Evolutionary conservation across 2,113 vertebrate species (phyloP), one percentile per base, ranked within the genome.

Genomic region (Callionymus lyra): DNA sequence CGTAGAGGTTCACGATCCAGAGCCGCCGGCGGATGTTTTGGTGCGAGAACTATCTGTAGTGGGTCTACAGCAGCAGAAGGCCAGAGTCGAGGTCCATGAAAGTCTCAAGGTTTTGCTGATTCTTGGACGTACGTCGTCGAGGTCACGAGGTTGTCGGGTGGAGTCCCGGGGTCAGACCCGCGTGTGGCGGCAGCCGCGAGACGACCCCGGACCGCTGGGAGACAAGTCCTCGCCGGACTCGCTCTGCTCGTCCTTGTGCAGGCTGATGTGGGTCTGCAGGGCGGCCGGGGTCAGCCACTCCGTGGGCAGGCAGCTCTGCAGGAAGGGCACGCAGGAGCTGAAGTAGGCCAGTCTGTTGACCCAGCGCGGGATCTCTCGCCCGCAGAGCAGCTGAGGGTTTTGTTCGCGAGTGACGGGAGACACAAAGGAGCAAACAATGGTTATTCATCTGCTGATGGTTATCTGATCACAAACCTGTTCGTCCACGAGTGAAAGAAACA

Each of bases 231-330:
- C 89, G 0, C 82, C 88, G 10, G 84, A 85, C 19, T 89, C 86
- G 34, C 76, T 76, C 16, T 85, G 88, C 51, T 90, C 88, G 40
- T 94, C 91, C 52, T 85, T 89, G 56, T 87, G 89, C 31, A 93
- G 88, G 82, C 85, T 92, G 82, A 94, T 91, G 76, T 93, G 91
- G 83, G 78, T 94, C 81, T 94, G 91, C 67, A 94, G 84, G 44
- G 90, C 92, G 2, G 92, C 92, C 2, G 92, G 91, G 12, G 90
- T 95, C 18, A 95, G 56, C 91, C 92, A 94, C 82, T 95, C 91
- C 82, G 82, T 90, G 10, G 91, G 92, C 4, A 92, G 85, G 66
- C 91, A 94, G 76, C 90, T 94, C 85, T 93, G 92, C 50, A 95
- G 89, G 65, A 94, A 93, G 10, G 92, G 92, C 70, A 93, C 87